Evolutionary conservation across 1,140 invertebrate genomes (phyloP).

Genomic region (Temnothorax curvispinosus): DNA sequence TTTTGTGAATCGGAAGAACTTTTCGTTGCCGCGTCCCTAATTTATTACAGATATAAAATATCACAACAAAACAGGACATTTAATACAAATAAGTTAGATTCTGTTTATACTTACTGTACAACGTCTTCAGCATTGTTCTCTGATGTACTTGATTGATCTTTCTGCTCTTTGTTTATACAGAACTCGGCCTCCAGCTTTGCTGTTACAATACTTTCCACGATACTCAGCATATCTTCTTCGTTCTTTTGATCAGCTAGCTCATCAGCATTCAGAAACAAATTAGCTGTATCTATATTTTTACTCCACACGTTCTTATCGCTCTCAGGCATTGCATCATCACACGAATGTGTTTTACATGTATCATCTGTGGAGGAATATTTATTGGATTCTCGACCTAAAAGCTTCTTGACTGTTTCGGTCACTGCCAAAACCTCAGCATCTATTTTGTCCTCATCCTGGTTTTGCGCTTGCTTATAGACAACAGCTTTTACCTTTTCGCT

Average conservation of each 20-base stretch:
- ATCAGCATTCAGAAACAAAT: constrained; percentile 57
- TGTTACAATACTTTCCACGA: constrained; percentile 67
- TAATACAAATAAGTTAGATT: constrained; percentile 2
- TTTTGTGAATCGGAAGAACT: constrained; percentile 31
- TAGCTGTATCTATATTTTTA: constrained; percentile 48
- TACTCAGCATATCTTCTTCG: constrained; percentile 33
- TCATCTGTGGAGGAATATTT: neutral
- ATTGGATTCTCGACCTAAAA: neutral
- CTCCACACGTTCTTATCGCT: constrained; percentile 51
- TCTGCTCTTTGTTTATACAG: constrained; percentile 19
- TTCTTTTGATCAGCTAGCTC: constrained; percentile 30
- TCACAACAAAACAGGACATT: neutral
- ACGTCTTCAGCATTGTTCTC: constrained; percentile 32
- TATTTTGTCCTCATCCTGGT: neutral
- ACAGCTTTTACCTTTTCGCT: neutral
- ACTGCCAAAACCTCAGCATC: neutral
- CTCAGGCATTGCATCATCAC: neutral
- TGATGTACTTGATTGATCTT: constrained; percentile 5
- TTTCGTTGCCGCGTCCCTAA: constrained; percentile 27
- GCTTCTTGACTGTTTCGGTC: neutral
- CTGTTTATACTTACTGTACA: constrained; percentile 56
- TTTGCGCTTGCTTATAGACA: constrained; percentile 10
- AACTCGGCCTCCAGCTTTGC: constrained; percentile 61
- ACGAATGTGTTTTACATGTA: neutral
- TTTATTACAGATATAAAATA: constrained; percentile 17